phyloP scores from a whole-genome alignment of 1,140 invertebrate genomes.

The Drosophila tsacasi region DNA sequence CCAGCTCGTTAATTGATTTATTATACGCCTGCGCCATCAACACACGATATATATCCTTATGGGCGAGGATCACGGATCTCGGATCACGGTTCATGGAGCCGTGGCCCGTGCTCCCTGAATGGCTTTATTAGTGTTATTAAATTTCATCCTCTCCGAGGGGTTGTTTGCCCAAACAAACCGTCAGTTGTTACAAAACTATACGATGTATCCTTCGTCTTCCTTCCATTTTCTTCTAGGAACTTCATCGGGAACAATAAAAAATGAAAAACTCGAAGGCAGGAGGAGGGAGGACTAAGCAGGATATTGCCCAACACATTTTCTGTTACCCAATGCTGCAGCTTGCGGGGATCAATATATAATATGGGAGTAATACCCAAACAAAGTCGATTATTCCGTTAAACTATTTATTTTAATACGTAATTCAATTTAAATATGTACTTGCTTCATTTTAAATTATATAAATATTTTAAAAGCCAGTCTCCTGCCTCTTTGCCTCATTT shows the following conservation, averaged over 20 bases:
- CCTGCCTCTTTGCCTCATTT: constrained; percentile 11
- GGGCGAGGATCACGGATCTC: constrained; percentile 13
- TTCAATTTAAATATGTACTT: neutral
- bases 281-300: constrained; percentile 16
- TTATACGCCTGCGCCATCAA: constrained; percentile 75
- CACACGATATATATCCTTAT: constrained; percentile 17
- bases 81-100: constrained; percentile 11
- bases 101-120: constrained; percentile 46
- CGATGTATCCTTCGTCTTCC: constrained; percentile 26
- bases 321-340: constrained; percentile 7
- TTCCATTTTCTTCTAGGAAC: constrained; percentile 22
- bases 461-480: neutral
- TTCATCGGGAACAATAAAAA: constrained; percentile 33
- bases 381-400: neutral
- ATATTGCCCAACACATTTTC: constrained; percentile 38
- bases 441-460: neutral
- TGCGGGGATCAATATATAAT: neutral
- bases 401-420: neutral
- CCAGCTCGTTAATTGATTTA: constrained; percentile 75
- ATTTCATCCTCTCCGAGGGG: constrained; percentile 62
- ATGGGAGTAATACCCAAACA: neutral
- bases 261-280: neutral
- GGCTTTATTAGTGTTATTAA: constrained; percentile 80
- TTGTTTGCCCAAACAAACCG: constrained; percentile 48
- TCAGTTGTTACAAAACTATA: constrained; percentile 53